Base-by-base conservation (phyloP, 2,888 invertebrate species). In the Ferdinandea cuprea region DNA sequence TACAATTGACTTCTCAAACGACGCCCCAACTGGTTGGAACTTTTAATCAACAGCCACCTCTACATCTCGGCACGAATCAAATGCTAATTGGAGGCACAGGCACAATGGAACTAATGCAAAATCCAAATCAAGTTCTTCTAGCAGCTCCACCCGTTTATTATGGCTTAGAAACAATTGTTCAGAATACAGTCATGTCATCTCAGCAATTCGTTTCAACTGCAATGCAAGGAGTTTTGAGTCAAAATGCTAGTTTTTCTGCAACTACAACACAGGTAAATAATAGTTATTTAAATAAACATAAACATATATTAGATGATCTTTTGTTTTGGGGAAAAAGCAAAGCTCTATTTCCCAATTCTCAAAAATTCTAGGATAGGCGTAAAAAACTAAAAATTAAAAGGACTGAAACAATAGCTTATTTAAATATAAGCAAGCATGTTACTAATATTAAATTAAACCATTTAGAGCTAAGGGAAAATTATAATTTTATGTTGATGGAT, bases 161-260 rank as follows among this genome's bases (percentile, higher is more conserved):
- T 87, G 96, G 96, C 0, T 92, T 96, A 85, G 96, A 96, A 91
- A 96, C 96, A 0, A 96, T 96, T 66, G 96, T 96, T 2, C 96
- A 96, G 89, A 96, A 96, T 87, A 96, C 96, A 3, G 96, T 96
- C 0, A 96, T 96, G 96, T 95, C 95, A n/a, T 96, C 96, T 19
- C 96, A 96, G 88, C 96, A 96, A 88, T 96, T 96, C 88, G 94
- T 96, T 13, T 95, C 96, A 3, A 95, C 95, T 1, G 94, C 95
- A 4, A 94, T 96, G 92, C 95, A 95, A 80, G 96, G 96, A 48
- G 94, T 96, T 2, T 92, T 96, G 30, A 95, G 96, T 66, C 95
- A 95, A 87, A 95, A 95, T 87, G 96, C 96, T 87, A 96, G 96
- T 88, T 96, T 96, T 88, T 95, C 95, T 15, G 95, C 96, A 15